These are phyloP conservation scores for Dicrostonyx torquatus DNA, from an alignment of 2,797 vertebrate genomes.

Conservation along the genomic window DNA sequence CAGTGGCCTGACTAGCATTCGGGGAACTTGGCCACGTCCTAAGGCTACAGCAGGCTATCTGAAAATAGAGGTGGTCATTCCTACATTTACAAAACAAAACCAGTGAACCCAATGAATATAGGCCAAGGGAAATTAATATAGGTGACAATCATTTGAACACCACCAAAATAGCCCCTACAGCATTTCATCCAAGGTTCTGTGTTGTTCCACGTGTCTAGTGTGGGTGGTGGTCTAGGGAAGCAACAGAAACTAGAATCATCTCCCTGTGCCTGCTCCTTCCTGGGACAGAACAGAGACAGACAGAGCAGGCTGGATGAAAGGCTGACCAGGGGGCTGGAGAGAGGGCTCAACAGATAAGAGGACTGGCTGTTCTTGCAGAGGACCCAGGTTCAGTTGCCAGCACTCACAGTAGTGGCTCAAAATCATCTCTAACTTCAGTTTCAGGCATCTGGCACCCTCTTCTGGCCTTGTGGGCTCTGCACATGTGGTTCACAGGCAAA, in stretches of 20 bases:
- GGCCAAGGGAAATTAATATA: constrained; percentile 5
- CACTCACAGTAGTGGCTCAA: background rate
- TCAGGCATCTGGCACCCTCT: background rate
- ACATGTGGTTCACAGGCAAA: background rate
- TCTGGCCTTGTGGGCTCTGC: background rate
- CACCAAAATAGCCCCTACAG: background rate
- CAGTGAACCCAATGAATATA: background rate
- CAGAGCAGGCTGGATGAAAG: constrained; percentile 40
- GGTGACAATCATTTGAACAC: constrained; percentile 41
- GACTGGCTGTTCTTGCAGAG: background rate
- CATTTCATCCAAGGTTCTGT: background rate
- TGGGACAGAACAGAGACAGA: background rate
- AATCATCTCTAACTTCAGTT: background rate
- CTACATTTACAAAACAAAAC: background rate
- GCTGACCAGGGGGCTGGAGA: background rate
- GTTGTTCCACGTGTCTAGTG: background rate
- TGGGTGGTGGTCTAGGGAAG: constrained; percentile 63
- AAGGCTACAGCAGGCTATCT: background rate
- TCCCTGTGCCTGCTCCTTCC: constrained; percentile 42
- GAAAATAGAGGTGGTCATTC: background rate
- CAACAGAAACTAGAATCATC: constrained; percentile 57
- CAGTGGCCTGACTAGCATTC: too few species aligned
- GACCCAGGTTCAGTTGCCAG: background rate
- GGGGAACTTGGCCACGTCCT: background rate
- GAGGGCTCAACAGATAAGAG: background rate